phyloP scores from a whole-genome alignment of 2,888 invertebrate genomes.

The Palloptera scutellata region DNA sequence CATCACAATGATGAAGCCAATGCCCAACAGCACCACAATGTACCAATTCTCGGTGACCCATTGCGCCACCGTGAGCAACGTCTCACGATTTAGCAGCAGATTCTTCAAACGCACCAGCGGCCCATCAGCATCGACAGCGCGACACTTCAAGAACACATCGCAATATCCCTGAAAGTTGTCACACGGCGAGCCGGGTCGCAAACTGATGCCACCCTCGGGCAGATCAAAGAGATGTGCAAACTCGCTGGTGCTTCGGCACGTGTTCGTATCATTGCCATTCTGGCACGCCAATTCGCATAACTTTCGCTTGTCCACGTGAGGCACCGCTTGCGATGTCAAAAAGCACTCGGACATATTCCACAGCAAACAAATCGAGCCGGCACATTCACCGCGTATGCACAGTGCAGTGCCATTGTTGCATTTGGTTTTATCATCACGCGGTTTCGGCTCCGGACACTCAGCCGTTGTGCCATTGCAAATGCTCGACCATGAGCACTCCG shows the following conservation, averaged over 20 bases:
- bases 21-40: constrained; percentile 90
- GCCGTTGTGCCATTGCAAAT: constrained; percentile 86
- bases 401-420: constrained; percentile 93
- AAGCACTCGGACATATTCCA: constrained; percentile 97
- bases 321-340: constrained; percentile 79
- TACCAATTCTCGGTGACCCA: constrained; percentile 98
- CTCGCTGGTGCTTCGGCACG: constrained; percentile 88
- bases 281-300: constrained; percentile 98
- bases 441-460: constrained; percentile 84
- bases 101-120: constrained; percentile 96
- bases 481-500: constrained; percentile 89
- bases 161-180: constrained; percentile 99
- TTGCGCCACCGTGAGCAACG: constrained; percentile 84
- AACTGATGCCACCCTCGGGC: constrained; percentile 81
- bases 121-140: constrained; percentile 98
- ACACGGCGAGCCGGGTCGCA: constrained; percentile 96
- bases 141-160: constrained; percentile 98
- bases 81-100: constrained; percentile 89
- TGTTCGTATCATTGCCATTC: constrained; percentile 75
- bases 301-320: constrained; percentile 81
- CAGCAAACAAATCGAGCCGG: constrained; percentile 92
- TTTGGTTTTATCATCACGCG: constrained; percentile 87
- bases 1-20: constrained; percentile 94
- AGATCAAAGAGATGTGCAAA: constrained; percentile 78
- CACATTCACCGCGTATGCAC: constrained; percentile 90